Evolutionary conservation across 2,888 invertebrate species (phyloP).

Genomic region (Liopterus haemorrhoidalis): DNA sequence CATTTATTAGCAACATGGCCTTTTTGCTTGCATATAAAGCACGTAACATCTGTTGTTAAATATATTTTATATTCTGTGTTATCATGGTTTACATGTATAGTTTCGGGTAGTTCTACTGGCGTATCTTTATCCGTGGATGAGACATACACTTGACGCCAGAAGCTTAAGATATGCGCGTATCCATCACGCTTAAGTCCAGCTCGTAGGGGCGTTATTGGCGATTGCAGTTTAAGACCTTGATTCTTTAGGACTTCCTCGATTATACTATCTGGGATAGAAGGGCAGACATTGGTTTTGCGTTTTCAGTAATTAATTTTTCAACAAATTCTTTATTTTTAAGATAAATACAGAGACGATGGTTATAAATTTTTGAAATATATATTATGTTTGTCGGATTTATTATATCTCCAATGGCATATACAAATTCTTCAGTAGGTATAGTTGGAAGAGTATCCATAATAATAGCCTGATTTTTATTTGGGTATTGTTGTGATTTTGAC

Average conservation of each 20-base stretch:
- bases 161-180: conserved; percentile 21
- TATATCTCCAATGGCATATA: conserved; percentile 14
- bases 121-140: conserved; percentile 17
- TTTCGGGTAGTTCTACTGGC: conserved; percentile 23
- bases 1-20: conserved; percentile 9
- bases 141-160: conserved; percentile 18
- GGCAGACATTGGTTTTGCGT: conserved; percentile 9
- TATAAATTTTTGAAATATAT: conserved; percentile 22
- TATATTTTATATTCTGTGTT: conserved; percentile 14
- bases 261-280: conserved; percentile 10
- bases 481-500: no score
- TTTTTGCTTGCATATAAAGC: conserved; percentile 7
- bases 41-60: not conserved
- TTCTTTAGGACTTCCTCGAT: conserved; percentile 3
- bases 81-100: conserved; percentile 21
- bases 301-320: conserved; percentile 12
- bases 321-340: conserved; percentile 14
- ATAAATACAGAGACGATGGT: conserved; percentile 24
- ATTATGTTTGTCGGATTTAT: conserved; percentile 17
- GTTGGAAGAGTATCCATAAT: conserved; percentile 18
- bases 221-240: conserved; percentile 1
- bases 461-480: conserved; percentile 24
- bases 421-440: conserved; percentile 15
- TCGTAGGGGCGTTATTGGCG: conserved; percentile 13
- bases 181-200: conserved; percentile 14